phyloP scores from a whole-genome alignment of 2,888 invertebrate genomes.

The Fragum whitleyi region DNA sequence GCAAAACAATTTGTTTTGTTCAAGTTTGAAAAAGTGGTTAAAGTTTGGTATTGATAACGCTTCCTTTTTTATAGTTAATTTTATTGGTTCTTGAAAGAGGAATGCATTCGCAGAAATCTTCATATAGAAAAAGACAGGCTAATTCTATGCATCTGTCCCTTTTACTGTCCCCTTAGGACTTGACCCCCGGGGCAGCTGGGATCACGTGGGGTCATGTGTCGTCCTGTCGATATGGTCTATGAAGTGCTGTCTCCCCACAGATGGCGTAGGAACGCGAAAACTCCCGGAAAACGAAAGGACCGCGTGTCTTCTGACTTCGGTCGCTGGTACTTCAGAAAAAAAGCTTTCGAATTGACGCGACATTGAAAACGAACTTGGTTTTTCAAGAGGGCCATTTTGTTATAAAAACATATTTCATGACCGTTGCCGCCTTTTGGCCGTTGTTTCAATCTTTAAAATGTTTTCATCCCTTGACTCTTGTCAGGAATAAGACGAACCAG shows the following conservation, averaged over 20 bases:
- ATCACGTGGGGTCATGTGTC: conserved; percentile 50
- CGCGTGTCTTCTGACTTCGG: conserved; percentile 41
- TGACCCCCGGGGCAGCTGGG: conserved; percentile 49
- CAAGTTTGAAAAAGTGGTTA: too few species aligned
- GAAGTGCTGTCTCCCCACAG: conserved; percentile 43
- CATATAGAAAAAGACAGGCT: conserved; percentile 24
- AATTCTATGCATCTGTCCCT: conserved; percentile 59
- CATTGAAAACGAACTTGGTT: not conserved
- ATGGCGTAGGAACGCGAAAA: conserved; percentile 42
- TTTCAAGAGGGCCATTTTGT: conserved; percentile 16
- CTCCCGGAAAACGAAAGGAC: conserved; percentile 46
- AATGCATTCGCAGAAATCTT: conserved; percentile 15
- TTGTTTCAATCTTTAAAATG: not conserved
- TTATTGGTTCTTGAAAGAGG: not conserved
- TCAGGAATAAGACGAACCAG: too few species aligned
- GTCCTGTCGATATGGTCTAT: conserved; percentile 23
- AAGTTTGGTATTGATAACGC: too few species aligned
- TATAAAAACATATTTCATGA: conserved; percentile 16
- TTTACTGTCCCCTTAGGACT: conserved; percentile 42
- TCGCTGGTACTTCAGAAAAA: not conserved
- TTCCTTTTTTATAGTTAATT: not conserved
- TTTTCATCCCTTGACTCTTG: not conserved
- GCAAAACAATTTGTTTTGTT: too few species aligned
- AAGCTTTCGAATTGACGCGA: conserved; percentile 1
- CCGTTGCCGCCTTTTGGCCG: not conserved